Percentiles rank a stretch among this genome's conserved stretches.
Conservation (phyloP, 2,797 vertebrate genomes). For the Ispidina picta region DNA sequence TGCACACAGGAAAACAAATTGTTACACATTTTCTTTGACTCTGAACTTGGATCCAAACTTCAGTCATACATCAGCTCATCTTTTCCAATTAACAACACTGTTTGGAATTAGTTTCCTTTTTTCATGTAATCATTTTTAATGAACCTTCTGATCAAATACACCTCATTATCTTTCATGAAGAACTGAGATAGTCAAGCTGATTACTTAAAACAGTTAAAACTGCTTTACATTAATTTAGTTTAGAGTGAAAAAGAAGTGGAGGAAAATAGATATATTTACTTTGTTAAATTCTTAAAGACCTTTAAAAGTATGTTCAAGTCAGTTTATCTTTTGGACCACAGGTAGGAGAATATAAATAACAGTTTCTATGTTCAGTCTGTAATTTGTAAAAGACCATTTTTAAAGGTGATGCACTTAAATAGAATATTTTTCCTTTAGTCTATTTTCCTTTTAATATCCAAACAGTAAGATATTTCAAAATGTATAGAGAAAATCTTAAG, state of each 20-base stretch:
- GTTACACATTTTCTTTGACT: constrained; percentile 40
- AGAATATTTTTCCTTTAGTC: not conserved
- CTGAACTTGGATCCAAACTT: constrained; percentile 48
- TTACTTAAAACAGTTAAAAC: constrained; percentile 45
- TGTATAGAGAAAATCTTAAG: not conserved
- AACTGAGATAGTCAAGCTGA: not conserved
- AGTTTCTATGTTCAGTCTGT: not conserved
- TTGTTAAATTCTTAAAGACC: not conserved
- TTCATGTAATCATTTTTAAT: constrained; percentile 31
- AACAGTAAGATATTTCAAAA: not conserved
- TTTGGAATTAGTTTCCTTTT: constrained; percentile 20
- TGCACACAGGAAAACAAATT: constrained; percentile 60
- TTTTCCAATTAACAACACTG: constrained; percentile 49
- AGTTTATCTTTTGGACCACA: not conserved
- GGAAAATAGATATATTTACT: not conserved
- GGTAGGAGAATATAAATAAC: not conserved
- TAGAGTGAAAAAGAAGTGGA: not conserved
- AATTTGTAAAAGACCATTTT: not conserved
- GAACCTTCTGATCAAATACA: constrained; percentile 46
- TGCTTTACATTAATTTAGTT: constrained; percentile 20
- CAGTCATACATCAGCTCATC: constrained; percentile 10
- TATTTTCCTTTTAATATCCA: not conserved
- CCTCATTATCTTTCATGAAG: constrained; percentile 37
- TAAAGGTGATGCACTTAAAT: not conserved
- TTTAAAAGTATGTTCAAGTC: not conserved